phyloP scores from a whole-genome alignment of 2,888 invertebrate species.

The Herminia tarsipennalis region DNA sequence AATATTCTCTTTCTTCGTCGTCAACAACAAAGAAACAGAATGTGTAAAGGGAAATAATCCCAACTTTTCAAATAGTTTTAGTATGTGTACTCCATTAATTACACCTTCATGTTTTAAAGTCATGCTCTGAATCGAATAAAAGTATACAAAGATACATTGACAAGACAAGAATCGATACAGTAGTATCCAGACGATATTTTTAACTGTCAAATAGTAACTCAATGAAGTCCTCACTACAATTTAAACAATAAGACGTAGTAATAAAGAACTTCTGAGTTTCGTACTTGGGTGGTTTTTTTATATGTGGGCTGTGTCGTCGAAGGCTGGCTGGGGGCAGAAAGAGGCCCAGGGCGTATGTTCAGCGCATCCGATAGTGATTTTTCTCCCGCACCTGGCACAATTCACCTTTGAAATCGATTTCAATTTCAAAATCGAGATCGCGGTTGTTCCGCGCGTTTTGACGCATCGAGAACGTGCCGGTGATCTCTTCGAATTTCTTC shows the following conservation, averaged over 20 bases:
- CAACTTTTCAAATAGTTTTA: too few species aligned
- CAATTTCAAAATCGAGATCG: slow-evolving; percentile 98
- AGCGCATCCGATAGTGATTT: slow-evolving; percentile 96
- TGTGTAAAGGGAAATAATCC: too few species aligned
- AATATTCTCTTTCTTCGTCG: too few species aligned
- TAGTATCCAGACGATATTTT: not conserved
- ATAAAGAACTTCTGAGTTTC: slow-evolving; percentile 6
- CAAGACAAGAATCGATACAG: too few species aligned
- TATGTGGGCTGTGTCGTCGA: slow-evolving; percentile 11
- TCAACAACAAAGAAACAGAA: too few species aligned
- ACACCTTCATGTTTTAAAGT: too few species aligned
- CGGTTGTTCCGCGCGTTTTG: slow-evolving; percentile 98
- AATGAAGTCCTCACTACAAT: slow-evolving; percentile 5
- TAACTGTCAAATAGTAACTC: slow-evolving; percentile 10
- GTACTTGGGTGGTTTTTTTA: slow-evolving; percentile 7
- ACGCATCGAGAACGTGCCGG: slow-evolving; percentile 96
- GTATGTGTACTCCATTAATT: too few species aligned
- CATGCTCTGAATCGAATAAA: too few species aligned
- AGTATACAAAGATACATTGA: too few species aligned
- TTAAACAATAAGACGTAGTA: slow-evolving; percentile 9
- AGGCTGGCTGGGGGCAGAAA: slow-evolving; percentile 29
- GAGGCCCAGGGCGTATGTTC: slow-evolving; percentile 55
- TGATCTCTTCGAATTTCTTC: slow-evolving; percentile 97
- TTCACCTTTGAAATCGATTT: slow-evolving; percentile 96
- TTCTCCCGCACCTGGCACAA: slow-evolving; percentile 93